Base-by-base conservation (phyloP, 2,113 vertebrate genomes). In the Oreochromis niloticus region DNA sequence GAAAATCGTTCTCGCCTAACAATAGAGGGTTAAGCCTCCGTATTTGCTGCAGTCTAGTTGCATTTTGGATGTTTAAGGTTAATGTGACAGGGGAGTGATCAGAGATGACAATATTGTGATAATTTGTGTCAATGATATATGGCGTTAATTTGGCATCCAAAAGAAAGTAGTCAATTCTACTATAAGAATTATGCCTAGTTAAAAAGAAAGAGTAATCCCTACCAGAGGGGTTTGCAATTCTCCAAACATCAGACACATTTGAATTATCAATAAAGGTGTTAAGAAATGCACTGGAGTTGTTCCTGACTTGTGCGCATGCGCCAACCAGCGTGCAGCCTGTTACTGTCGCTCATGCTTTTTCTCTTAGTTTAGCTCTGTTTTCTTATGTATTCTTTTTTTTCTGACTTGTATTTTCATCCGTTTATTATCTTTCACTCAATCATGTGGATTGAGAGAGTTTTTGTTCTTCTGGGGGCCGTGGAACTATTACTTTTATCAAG, bases 51-150 rank as follows among this genome's bases (percentile, higher is more conserved):
- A 3, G 57, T 61, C 8, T 17, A 61, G 57, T 32, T 61, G 0
- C 57, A 61, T 6, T 61, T 61, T 32, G 57, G 57, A 61, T 61
- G 30, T 32, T 32, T 61, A 61, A 61, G 57, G 14, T 61, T 61
- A 1, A 32, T 17, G 27, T 32, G 27, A 6, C 57, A 0, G 0
- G 8, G 57, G 10, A 61, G 57, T 61, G 57, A 17, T 61, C 5
- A 3, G 1, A 61, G 30, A 32, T 61, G 57, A 32, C 57, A 2
- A 10, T 61, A 61, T 10, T 10, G 57, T 10, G 27, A 61, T 0
- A 17, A 17, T 61, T 61, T 17, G 27, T 59, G 56, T 9, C 2
- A 16, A 3, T 59, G 56, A 2, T 4, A 0, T 59, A 59, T 9
- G 56, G 27, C 3, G 7, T 59, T 59, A 3, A 16, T 30, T 59